A percentile compares a stretch with the other conserved stretches of the same genome.
phyloP scores from a whole-genome alignment of 2,888 invertebrate species.

The Campopleginae sp. region DNA sequence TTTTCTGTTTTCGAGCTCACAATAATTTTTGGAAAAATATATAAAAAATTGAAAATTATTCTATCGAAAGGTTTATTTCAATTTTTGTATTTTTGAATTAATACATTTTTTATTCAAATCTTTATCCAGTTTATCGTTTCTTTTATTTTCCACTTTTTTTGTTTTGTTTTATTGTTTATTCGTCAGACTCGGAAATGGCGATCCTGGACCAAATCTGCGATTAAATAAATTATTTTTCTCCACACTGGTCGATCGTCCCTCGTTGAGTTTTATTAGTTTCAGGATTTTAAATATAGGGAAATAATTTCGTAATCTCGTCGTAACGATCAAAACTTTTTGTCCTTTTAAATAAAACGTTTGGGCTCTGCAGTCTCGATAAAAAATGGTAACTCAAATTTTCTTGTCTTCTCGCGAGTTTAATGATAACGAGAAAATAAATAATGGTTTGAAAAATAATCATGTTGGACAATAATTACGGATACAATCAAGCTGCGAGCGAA shows the following conservation, averaged over 20 bases:
- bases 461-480: constrained; percentile 70
- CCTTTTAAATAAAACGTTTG: neutral
- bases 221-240: neutral
- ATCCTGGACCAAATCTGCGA: constrained; percentile 1
- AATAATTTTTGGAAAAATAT: too few relatives aligned
- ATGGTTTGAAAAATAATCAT: constrained; percentile 62
- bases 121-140: neutral
- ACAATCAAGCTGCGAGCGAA: constrained; percentile 65
- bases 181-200: neutral
- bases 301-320: constrained; percentile 9
- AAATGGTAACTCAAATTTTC: constrained; percentile 12
- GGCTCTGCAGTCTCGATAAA: constrained; percentile 3
- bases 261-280: neutral
- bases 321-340: neutral
- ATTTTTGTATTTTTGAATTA: too few relatives aligned
- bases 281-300: neutral
- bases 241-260: neutral
- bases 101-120: too few relatives aligned
- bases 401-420: constrained; percentile 29
- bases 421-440: constrained; percentile 42
- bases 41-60: too few relatives aligned
- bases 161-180: neutral
- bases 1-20: too few relatives aligned
- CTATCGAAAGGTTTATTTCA: too few relatives aligned
- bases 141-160: neutral